phyloP scores from a whole-genome alignment of 64 coral and sea anemone genomes.

The Astreopora myriophthalma region DNA sequence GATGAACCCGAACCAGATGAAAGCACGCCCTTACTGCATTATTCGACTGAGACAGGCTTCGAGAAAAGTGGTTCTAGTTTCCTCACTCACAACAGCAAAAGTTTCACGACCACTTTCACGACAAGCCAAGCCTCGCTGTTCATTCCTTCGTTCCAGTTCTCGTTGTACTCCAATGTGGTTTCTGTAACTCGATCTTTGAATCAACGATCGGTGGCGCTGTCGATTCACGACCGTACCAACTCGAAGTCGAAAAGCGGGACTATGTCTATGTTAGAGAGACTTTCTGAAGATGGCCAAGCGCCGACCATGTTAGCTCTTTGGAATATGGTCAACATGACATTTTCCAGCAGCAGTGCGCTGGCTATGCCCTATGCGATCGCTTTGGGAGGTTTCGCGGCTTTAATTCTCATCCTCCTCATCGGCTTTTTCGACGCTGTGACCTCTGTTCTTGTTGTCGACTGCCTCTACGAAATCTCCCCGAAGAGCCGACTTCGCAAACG shows the following conservation, averaged over 20 bases:
- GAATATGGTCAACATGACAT: conserved; percentile 83
- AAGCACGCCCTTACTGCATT: conserved; percentile 43
- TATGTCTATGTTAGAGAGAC: conserved; percentile 49
- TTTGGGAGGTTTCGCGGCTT: conserved; percentile 57
- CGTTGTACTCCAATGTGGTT: conserved; percentile 70
- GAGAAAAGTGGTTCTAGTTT: conserved; percentile 36
- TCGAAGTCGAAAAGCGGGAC: conserved; percentile 2
- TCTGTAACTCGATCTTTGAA: conserved; percentile 6
- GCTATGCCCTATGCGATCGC: conserved; percentile 68
- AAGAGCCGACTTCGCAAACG: conserved; percentile 72
- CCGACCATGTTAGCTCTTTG: conserved; percentile 64
- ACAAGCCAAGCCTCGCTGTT: conserved; percentile 81
- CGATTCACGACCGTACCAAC: neutral
- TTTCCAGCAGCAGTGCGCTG: conserved; percentile 55
- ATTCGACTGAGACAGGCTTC: conserved; percentile 20
- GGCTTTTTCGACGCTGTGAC: conserved; percentile 64
- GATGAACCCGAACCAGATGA: conserved; percentile 20
- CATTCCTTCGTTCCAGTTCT: conserved; percentile 83
- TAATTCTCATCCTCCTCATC: conserved; percentile 39
- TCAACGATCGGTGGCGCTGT: conserved; percentile 25
- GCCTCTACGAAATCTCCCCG: conserved; percentile 74
- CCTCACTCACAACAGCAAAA: conserved; percentile 34
- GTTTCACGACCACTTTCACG: conserved; percentile 60
- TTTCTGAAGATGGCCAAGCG: conserved; percentile 71
- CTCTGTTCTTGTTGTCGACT: conserved; percentile 56